These are phyloP conservation scores for Aphaenogaster rudis DNA, from an alignment of 1,140 invertebrate genomes.

Conservation along the genomic window DNA sequence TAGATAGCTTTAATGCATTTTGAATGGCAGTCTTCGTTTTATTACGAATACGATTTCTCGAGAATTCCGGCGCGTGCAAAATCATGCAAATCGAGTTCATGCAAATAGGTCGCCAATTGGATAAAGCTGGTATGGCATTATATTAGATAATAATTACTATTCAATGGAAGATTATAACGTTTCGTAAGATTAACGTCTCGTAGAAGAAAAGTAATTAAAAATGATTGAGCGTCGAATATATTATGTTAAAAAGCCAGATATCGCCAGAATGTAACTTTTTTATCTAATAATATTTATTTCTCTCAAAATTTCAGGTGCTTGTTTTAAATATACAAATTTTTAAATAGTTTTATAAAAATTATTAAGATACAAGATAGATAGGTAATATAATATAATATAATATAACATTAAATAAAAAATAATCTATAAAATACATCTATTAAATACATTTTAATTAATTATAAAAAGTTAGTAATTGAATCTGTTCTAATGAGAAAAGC, in stretches of 20 bases:
- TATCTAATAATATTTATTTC: background rate
- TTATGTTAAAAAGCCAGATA: background rate
- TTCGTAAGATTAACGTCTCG: background rate
- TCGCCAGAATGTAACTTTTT: background rate
- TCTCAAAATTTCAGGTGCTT: conserved; percentile 1
- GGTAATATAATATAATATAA: background rate
- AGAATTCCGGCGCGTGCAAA: background rate
- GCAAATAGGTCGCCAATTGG: conserved; percentile 3
- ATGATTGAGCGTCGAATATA: background rate
- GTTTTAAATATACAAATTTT: background rate
- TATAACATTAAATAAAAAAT: background rate
- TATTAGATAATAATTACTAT: conserved; percentile 11
- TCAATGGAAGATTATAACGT: background rate
- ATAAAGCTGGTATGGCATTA: background rate
- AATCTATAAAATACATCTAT: background rate
- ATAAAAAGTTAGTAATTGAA: background rate
- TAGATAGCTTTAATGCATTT: conserved; percentile 39
- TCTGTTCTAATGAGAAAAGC: background rate
- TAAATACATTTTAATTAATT: conserved; percentile 21
- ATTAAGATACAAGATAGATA: background rate
- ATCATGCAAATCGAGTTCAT: conserved; percentile 23
- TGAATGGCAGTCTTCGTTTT: conserved; percentile 23
- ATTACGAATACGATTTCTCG: background rate
- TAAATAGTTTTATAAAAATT: conserved; percentile 4
- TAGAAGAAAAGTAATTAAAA: conserved; percentile 16